These are phyloP conservation scores for Aphaenogaster rudis DNA, from an alignment of 1,140 invertebrate genomes.

Conservation along the genomic window DNA sequence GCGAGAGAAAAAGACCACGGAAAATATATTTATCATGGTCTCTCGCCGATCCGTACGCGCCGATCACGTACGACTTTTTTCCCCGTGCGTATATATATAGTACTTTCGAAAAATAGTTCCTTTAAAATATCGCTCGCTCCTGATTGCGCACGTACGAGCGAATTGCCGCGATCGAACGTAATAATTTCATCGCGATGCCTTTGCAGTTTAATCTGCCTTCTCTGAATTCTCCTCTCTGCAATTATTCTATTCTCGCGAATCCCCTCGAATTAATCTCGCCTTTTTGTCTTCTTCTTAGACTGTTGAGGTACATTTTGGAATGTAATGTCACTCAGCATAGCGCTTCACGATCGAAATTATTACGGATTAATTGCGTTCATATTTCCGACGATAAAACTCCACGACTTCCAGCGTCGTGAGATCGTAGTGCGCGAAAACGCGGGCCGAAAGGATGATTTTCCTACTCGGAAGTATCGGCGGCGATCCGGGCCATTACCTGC, in stretches of 20 bases:
- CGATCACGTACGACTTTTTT: not conserved
- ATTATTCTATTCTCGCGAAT: conserved; percentile 4
- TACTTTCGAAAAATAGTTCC: conserved; percentile 2
- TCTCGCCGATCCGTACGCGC: not conserved
- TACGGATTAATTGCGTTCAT: not conserved
- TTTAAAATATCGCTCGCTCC: not conserved
- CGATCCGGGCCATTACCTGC: conserved; percentile 54
- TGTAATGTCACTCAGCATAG: not conserved
- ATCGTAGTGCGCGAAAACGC: conserved; percentile 15
- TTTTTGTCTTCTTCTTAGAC: not conserved
- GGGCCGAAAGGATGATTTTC: conserved; percentile 28
- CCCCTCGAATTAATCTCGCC: not conserved
- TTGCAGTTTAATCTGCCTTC: not conserved
- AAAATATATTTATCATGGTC: not conserved
- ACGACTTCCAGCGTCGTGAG: not conserved
- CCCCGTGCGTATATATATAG: not conserved
- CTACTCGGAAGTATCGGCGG: conserved; percentile 55
- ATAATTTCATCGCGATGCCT: not conserved
- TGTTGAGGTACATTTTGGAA: not conserved
- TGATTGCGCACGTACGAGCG: conserved; percentile 28
- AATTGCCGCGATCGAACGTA: conserved; percentile 1
- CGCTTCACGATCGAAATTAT: not conserved
- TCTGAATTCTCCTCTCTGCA: not conserved
- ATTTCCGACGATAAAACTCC: not conserved
- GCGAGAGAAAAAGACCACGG: not conserved